Evolutionary conservation across 2,113 vertebrate genomes (phyloP).

Genomic region (Melanostigma gelatinosum): DNA sequence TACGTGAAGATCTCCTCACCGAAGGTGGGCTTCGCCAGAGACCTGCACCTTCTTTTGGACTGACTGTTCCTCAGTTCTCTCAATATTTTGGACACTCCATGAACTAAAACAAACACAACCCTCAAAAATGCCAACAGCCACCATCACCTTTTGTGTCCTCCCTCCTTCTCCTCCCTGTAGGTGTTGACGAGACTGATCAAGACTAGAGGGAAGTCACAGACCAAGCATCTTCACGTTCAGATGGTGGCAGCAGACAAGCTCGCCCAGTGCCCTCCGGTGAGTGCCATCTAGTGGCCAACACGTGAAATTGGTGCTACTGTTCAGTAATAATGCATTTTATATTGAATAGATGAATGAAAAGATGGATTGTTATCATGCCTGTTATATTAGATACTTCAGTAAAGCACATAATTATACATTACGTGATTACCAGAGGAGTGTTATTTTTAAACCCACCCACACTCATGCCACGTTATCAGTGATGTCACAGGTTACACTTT

Average conservation of each 20-base stretch:
- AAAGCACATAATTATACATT: neutral
- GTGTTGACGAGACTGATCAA: conserved; percentile 98
- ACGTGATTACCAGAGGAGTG: conserved; percentile 14
- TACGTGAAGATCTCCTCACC: conserved; percentile 98
- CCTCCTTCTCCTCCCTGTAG: conserved; percentile 71
- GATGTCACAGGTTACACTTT: conserved; percentile 23
- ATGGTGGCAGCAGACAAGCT: conserved; percentile 98
- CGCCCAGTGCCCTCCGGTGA: conserved; percentile 95
- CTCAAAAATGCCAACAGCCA: neutral
- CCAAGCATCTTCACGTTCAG: conserved; percentile 98
- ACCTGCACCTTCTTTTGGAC: neutral
- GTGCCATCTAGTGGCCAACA: conserved; percentile 67
- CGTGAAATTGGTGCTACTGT: neutral
- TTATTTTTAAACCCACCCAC: conserved; percentile 23
- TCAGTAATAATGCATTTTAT: neutral
- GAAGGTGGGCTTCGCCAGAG: conserved; percentile 83
- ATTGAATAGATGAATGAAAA: neutral
- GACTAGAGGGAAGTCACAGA: conserved; percentile 98
- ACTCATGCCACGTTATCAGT: neutral
- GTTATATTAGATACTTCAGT: neutral
- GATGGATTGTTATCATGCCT: neutral
- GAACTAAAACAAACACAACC: neutral
- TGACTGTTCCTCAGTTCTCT: neutral
- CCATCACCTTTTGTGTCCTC: neutral
- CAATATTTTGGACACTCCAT: neutral